phyloP scores from a whole-genome alignment of 2,797 vertebrate genomes.

The Lates japonicus region DNA sequence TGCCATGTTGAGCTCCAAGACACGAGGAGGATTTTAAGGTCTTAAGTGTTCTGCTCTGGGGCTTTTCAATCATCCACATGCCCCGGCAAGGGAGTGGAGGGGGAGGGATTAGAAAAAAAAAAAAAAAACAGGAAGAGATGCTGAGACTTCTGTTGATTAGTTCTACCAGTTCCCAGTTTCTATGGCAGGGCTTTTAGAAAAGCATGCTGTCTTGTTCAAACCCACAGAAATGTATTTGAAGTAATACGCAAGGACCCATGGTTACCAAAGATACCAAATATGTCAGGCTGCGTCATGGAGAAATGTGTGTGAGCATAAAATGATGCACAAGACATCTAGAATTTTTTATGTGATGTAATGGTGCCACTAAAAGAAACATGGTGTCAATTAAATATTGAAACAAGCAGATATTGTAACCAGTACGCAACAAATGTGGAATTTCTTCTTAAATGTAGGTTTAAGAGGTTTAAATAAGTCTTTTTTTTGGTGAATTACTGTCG shows the following conservation, averaged over 20 bases:
- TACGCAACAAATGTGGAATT: neutral
- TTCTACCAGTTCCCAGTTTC: slow-evolving; percentile 13
- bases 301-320: slow-evolving; percentile 29
- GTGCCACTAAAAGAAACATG: slow-evolving; percentile 17
- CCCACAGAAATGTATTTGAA: slow-evolving; percentile 28
- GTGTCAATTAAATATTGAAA: slow-evolving; percentile 30
- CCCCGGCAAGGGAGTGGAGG: neutral
- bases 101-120: slow-evolving; percentile 29
- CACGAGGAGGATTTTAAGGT: slow-evolving; percentile 37
- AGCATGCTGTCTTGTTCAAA: slow-evolving; percentile 24
- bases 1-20: slow-evolving; percentile 24
- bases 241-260: neutral
- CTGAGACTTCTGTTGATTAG: slow-evolving; percentile 15
- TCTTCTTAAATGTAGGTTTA: neutral
- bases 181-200: slow-evolving; percentile 22
- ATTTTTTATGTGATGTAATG: slow-evolving; percentile 10
- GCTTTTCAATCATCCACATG: slow-evolving; percentile 52
- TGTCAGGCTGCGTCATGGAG: slow-evolving; percentile 33
- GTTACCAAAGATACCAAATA: slow-evolving; percentile 39
- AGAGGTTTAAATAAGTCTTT: neutral
- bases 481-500: slow-evolving; percentile 32
- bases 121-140: slow-evolving; percentile 15
- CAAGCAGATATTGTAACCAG: slow-evolving; percentile 10
- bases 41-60: slow-evolving; percentile 43
- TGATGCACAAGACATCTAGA: neutral